phyloP scores from a whole-genome alignment of 2,113 vertebrate species.

The rabbit (Oryctolagus cuniculus) region DNA sequence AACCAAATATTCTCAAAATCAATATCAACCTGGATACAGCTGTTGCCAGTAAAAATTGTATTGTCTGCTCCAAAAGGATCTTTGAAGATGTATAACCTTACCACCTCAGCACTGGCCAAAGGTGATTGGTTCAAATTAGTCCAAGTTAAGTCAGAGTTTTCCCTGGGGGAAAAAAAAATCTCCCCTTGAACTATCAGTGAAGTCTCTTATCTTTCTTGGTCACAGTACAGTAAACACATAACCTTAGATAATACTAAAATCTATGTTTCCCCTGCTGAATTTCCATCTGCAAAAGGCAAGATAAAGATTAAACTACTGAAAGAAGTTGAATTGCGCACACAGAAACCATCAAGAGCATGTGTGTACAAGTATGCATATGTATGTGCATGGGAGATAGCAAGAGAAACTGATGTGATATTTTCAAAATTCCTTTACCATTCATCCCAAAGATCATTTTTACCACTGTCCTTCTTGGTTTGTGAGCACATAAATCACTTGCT shows the following conservation, averaged over 20 bases:
- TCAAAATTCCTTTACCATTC: not conserved
- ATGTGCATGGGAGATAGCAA: not conserved
- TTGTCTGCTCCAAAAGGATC: not conserved
- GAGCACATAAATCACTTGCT: slow-evolving; percentile 5
- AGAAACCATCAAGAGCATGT: not conserved
- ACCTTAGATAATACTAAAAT: slow-evolving; percentile 7
- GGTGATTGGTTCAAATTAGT: not conserved
- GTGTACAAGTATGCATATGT: too few relatives aligned
- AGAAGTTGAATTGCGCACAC: not conserved
- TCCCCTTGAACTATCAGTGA: not conserved
- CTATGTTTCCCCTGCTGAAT: not conserved
- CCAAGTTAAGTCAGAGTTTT: not conserved
- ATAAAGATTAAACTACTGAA: not conserved
- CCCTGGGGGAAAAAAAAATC: not conserved
- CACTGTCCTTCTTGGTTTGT: not conserved
- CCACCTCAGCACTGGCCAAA: not conserved
- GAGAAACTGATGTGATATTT: not conserved
- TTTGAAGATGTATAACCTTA: not conserved
- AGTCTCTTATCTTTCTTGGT: not conserved
- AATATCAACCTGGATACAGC: not conserved
- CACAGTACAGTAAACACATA: not conserved
- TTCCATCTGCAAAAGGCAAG: not conserved
- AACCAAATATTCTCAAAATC: slow-evolving; percentile 1
- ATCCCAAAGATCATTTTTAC: not conserved
- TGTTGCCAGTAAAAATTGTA: not conserved